Evolutionary conservation across 2,888 invertebrate species (phyloP), one percentile per base, ranked within the genome.

Genomic region (Nezara viridula): DNA sequence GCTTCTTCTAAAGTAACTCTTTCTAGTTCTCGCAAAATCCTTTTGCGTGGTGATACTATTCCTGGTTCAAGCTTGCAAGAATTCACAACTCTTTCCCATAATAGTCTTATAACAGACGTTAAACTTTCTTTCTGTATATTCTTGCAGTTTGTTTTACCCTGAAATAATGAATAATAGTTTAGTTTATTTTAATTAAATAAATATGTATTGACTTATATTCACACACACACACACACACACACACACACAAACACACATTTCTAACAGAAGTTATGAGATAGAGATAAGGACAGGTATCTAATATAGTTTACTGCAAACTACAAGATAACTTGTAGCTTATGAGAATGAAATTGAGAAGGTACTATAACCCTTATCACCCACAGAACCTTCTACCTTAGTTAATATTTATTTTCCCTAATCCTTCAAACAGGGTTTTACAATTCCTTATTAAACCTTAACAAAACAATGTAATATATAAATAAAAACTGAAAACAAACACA

Each of bases 11-110:
- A 93, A 91, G 95, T 96, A 14, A 96, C 96, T 92, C 96, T 94
- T 92, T 97, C 97, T 92, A 97, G 94, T 93, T 97, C 97, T 89
- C 97, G 95, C 90, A 97, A 93, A 93, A 97, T 96, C 91, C 97
- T 95, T 92, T 97, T 97, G 73, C 97, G 94, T 87, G 97, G 97
- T 90, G 97, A 97, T 49, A 97, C 96, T 91, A 96, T 95, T 91
- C 93, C 94, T 12, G 93, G 93, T 91, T 93, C 94, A 44, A 91
- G 90, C 49, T 92, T 91, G 88, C 91, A 90, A 85, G 91, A 90
- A 90, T 90, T 91, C 49, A 91, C 90, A 81, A 91, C 91, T 81
- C 91, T 90, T 87, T 92, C 92, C 91, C 91, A 91, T 88, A 92
- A 90, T 60, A 89, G 91, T 91, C 91, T 91, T 60, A 92, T 90